A percentile compares a stretch with the other conserved stretches of the same genome.
These are phyloP conservation scores for Eubasilissa regina DNA, from an alignment of 1,140 invertebrate genomes.

Conservation along the genomic window DNA sequence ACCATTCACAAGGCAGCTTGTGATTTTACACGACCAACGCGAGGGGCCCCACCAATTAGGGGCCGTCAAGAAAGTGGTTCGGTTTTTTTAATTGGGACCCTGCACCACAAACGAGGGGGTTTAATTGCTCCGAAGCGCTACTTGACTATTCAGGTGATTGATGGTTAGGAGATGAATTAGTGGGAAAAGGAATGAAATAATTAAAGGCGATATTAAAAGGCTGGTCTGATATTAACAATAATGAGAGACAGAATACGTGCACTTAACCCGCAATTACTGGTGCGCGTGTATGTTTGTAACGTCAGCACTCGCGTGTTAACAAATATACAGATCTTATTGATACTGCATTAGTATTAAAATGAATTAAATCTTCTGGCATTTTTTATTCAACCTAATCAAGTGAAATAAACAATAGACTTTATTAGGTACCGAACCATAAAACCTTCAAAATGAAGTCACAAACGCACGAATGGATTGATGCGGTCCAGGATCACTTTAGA, in stretches of 20 bases:
- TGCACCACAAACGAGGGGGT: not conserved
- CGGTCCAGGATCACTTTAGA: too few relatives aligned
- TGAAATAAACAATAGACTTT: too few relatives aligned
- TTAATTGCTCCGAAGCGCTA: not conserved
- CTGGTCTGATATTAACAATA: not conserved
- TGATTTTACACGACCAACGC: conserved; percentile 11
- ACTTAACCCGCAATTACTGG: too few relatives aligned
- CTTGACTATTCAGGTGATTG: conserved; percentile 13
- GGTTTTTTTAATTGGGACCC: conserved; percentile 8
- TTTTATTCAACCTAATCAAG: too few relatives aligned
- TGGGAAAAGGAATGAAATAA: not conserved
- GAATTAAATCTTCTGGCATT: too few relatives aligned
- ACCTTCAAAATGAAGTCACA: too few relatives aligned
- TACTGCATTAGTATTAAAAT: too few relatives aligned
- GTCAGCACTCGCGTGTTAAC: too few relatives aligned
- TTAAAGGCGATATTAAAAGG: conserved; percentile 9
- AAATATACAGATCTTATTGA: too few relatives aligned
- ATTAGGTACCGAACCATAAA: too few relatives aligned
- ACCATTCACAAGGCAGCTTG: conserved; percentile 3
- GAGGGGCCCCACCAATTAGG: conserved; percentile 10
- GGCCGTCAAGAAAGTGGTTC: conserved; percentile 8
- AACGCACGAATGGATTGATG: too few relatives aligned
- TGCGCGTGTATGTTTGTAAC: too few relatives aligned
- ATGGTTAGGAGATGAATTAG: not conserved
- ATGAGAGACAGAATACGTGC: not conserved